Evolutionary conservation across 37 sponge, comb jelly and placozoan genomes (phyloP), one percentile per base, ranked within the genome.

Genomic region (Eunapius fragilis): DNA sequence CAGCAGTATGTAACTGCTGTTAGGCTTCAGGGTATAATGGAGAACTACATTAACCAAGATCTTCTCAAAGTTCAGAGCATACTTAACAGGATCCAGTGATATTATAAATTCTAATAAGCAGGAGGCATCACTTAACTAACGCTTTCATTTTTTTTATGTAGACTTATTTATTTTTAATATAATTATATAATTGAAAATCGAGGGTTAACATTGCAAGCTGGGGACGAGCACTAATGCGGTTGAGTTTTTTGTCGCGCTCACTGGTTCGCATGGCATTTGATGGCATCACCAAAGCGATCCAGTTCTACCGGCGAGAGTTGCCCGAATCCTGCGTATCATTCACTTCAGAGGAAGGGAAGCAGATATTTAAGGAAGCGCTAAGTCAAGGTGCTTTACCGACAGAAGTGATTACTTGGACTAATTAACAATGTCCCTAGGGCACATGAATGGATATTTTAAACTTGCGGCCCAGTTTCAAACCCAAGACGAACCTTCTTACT

Each of bases 401-500:
- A 1, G 73, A 14, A 5, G 31, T 6, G 3, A 6, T 41, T 72
- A 33, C 27, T 13, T 2, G 10, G 31, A n/a, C n/a, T 31, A 22
- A 33, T 13, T 75, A 36, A 31, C 32, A 33, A 58, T 17, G 19
- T 17, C 17, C 22, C 1, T 17, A 58, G 58, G 58, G 22, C 58
- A 58, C 22, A 58, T 58, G 58, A 58, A 58, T 19, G 58, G 58
- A 17, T 58, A 58, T 58, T 68, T 81, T 72, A 25, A n/a, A 34
- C 74, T 83, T 14, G 74, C 74, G 34, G 73, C 71, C 37, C 74
- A 72, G 74, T 83, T 83, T 73, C 38, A 37, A 27, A 83, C 84
- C 23, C 84, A 83, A 24, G 84, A 71, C 13, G 84, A 83, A 47
- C 84, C 84, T 24, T 37, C 84, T 0, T 83, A 37, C 27, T 83